Conservation (phyloP, 2,888 invertebrate species). For the Dasypogon diadema region DNA sequence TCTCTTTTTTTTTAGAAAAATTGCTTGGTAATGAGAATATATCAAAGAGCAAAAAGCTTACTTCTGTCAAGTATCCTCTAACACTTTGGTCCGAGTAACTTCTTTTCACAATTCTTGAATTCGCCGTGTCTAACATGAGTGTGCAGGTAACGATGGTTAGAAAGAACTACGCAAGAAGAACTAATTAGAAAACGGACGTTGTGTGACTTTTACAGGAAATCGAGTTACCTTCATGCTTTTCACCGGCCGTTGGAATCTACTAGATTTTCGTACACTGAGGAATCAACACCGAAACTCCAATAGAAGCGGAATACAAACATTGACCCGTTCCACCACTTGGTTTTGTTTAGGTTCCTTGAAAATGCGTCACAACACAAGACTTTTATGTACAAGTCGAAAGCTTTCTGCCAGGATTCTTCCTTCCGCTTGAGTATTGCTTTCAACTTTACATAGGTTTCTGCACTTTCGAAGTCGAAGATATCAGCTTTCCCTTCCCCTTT, state of each 20-base stretch:
- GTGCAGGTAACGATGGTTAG: conserved; percentile 58
- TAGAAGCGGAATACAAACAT: not conserved
- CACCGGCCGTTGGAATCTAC: not conserved
- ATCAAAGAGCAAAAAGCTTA: conserved; percentile 63
- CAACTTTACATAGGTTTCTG: conserved; percentile 7
- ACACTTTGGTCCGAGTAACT: conserved; percentile 86
- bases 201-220: not conserved
- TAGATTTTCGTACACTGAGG: not conserved
- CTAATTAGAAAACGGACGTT: not conserved
- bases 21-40: conserved; percentile 34
- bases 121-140: conserved; percentile 57
- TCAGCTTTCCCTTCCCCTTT: too few relatives aligned
- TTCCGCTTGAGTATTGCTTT: not conserved
- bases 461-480: conserved; percentile 6
- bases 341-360: conserved; percentile 23
- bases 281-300: not conserved
- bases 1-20: conserved; percentile 72
- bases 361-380: conserved; percentile 22
- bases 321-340: conserved; percentile 25
- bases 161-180: conserved; percentile 55
- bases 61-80: conserved; percentile 86
- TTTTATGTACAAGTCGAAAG: conserved; percentile 14
- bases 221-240: not conserved
- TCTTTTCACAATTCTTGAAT: conserved; percentile 72
- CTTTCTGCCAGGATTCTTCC: conserved; percentile 13